phyloP scores from a whole-genome alignment of 2,797 vertebrate species.

The Pantherophis alleghaniensis region DNA sequence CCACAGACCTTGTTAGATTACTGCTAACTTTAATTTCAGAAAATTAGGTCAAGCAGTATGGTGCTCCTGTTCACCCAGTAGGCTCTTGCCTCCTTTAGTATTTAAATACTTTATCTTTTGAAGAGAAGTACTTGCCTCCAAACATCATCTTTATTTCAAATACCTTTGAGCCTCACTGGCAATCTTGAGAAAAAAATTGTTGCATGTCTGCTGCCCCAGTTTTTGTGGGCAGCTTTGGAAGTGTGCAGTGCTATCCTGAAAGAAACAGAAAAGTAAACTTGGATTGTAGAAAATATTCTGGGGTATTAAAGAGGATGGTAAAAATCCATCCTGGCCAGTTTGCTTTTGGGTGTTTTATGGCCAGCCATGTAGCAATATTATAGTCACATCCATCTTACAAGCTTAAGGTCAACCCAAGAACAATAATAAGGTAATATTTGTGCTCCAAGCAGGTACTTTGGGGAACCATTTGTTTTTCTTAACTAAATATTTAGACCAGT shows the following conservation, averaged over 20 bases:
- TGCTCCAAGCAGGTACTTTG: not conserved
- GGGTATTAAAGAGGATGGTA: not conserved
- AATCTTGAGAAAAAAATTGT: not conserved
- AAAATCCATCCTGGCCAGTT: not conserved
- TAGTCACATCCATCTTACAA: not conserved
- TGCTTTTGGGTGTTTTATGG: not conserved
- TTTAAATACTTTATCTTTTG: not conserved
- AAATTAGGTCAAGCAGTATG: not conserved
- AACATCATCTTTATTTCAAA: not conserved
- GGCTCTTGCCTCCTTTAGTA: not conserved
- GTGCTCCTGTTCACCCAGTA: not conserved
- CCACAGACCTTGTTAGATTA: not conserved
- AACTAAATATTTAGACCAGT: not conserved
- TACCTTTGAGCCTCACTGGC: not conserved
- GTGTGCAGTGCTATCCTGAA: not conserved
- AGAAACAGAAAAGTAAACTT: not conserved
- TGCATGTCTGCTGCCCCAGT: not conserved
- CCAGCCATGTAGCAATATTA: not conserved
- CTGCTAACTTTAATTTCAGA: not conserved
- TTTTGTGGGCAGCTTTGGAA: not conserved
- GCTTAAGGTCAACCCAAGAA: not conserved
- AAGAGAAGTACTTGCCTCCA: not conserved
- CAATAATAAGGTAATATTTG: not conserved
- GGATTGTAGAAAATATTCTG: not conserved
- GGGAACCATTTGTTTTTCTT: not conserved